Evolutionary conservation across 2,797 vertebrate species (phyloP).

Genomic region (Benthosema pterotum): DNA sequence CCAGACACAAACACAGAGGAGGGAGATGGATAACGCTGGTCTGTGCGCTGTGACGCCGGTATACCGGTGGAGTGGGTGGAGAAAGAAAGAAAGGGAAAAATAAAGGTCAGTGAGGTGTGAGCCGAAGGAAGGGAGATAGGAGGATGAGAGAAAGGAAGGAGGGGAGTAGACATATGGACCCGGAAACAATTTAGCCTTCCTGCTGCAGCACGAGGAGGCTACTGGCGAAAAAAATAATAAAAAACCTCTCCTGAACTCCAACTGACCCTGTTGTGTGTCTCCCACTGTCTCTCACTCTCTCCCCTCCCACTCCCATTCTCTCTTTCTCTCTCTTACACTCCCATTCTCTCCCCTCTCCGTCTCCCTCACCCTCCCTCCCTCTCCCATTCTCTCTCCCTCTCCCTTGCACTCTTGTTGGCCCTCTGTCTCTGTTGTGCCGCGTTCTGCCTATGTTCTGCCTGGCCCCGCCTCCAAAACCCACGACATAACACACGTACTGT

Average conservation of each 20-base stretch:
- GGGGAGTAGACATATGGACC: constrained; percentile 75
- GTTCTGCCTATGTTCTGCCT: constrained; percentile 13
- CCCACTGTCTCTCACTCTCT: constrained; percentile 33
- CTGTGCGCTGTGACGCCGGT: no score
- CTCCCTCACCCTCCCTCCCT: constrained; percentile 12
- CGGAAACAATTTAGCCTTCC: constrained; percentile 93
- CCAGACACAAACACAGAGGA: constrained; percentile 52
- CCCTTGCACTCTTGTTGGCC: constrained; percentile 19
- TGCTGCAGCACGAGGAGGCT: constrained; percentile 84
- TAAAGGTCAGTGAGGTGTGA: constrained; percentile 38
- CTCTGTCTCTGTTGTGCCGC: constrained; percentile 30
- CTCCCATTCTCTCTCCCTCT: constrained; percentile 33
- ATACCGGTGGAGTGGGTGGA: constrained; percentile 34
- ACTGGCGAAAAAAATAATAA: constrained; percentile 76
- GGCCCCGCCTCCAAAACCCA: not conserved
- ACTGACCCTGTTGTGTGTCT: constrained; percentile 82
- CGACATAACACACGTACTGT: constrained; percentile 46
- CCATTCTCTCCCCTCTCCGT: not conserved
- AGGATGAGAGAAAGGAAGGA: constrained; percentile 32
- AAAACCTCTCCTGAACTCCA: constrained; percentile 90
- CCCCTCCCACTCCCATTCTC: constrained; percentile 6
- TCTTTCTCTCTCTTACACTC: not conserved
- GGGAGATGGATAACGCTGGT: constrained; percentile 30
- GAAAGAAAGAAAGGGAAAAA: constrained; percentile 58
- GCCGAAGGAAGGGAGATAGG: constrained; percentile 41